Evolutionary conservation across 2,888 invertebrate species (phyloP).

Genomic region (Temnothorax unifasciatus): DNA sequence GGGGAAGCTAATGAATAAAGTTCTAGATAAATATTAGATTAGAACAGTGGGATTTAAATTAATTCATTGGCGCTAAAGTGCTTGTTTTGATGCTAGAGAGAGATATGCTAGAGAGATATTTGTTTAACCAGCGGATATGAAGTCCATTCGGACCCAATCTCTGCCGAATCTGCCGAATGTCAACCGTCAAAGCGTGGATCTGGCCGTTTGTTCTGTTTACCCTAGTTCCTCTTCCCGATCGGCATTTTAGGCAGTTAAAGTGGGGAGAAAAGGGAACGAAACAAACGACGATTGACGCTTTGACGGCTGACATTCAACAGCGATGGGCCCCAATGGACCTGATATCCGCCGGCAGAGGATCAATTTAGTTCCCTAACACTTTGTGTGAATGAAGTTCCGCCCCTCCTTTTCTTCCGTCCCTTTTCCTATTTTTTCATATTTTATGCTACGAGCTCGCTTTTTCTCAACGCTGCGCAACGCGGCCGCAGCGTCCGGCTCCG

Average conservation of each 20-base stretch:
- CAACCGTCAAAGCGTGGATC: background rate
- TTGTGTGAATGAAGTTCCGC: no score
- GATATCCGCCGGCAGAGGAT: slow-evolving; percentile 8
- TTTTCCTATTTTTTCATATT: background rate
- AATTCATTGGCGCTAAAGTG: background rate
- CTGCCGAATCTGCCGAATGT: background rate
- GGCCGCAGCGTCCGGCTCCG: background rate
- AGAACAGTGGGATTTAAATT: background rate
- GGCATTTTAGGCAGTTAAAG: background rate
- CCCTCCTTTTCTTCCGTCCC: background rate
- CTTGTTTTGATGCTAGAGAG: background rate
- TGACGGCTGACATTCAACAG: slow-evolving; percentile 21
- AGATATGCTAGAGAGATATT: background rate
- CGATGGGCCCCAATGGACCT: slow-evolving; percentile 24
- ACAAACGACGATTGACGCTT: slow-evolving; percentile 36
- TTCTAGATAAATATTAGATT: background rate
- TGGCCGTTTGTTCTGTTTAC: slow-evolving; percentile 6
- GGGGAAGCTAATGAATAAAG: background rate
- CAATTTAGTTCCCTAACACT: slow-evolving; percentile 15
- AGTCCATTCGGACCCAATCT: slow-evolving; percentile 7
- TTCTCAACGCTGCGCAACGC: background rate
- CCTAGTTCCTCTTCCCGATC: background rate
- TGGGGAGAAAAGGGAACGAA: slow-evolving; percentile 14
- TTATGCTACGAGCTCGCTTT: background rate
- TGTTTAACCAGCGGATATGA: background rate